Evolutionary conservation across 2,113 vertebrate genomes (phyloP).

Genomic region (Piprites chloris): DNA sequence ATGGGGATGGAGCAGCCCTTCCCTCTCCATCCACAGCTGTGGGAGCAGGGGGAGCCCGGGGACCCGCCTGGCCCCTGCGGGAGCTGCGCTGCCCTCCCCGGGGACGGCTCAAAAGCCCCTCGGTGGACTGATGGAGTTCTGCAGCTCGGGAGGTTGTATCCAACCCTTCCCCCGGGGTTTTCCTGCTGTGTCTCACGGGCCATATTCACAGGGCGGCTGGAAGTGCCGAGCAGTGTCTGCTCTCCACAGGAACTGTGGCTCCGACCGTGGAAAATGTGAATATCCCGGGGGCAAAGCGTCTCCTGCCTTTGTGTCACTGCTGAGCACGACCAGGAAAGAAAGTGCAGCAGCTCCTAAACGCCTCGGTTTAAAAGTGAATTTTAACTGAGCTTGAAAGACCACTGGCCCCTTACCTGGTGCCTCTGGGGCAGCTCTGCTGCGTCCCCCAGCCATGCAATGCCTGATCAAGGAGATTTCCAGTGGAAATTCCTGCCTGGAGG

Average conservation of each 20-base stretch:
- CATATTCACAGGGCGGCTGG: background rate
- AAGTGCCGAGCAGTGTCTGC: background rate
- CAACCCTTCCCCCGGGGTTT: background rate
- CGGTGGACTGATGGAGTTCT: rapidly evolving
- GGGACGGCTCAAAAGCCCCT: background rate
- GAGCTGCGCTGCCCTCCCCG: background rate
- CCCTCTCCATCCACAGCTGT: background rate
- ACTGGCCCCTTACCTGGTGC: background rate
- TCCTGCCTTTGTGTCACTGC: background rate
- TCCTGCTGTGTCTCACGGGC: background rate
- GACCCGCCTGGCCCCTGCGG: rapidly evolving
- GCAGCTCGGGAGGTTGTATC: background rate
- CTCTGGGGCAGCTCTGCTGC: background rate
- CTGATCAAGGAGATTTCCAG: background rate
- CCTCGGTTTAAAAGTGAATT: background rate
- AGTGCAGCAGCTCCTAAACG: background rate
- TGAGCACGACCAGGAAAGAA: background rate
- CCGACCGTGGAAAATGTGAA: background rate
- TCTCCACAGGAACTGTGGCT: background rate
- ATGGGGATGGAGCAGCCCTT: background rate
- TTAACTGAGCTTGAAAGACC: background rate
- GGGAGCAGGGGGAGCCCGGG: background rate
- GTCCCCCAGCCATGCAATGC: rapidly evolving
- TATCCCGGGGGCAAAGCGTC: background rate
- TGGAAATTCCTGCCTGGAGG: background rate